Evolutionary conservation across 2,113 vertebrate species (phyloP), one percentile per base, ranked within the genome.

Genomic region (Rhipidura dahli): DNA sequence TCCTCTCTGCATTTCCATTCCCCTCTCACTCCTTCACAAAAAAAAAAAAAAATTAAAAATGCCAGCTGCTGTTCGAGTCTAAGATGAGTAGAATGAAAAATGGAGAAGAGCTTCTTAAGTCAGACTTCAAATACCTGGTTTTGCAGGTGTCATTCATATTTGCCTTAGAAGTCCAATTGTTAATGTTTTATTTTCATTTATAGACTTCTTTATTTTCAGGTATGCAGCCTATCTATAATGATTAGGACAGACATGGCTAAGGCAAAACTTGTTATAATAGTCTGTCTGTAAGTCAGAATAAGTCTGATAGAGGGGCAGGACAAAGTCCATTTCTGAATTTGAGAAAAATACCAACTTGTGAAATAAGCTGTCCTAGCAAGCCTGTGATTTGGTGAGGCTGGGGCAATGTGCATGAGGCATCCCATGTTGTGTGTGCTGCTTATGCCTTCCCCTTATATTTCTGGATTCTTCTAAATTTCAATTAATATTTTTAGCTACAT

Each of bases 151-250:
- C n/a, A 42, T 68, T 90, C 11, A 1, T 68, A 16, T 83, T 84
- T 83, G 14, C 14, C 49, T 85, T 69, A 45, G 17, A 84, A 82
- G 23, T 35, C 65, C n/a, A 50, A 0, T 35, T 71, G 53, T 64
- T 78, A 59, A 45, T 49, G 45, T 35, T 78, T 66, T 44, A 9
- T 65, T 83, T 83, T 47, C 21, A 54, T 35, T 27, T 51, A 10
- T 20, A 78, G 16, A 21, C 7, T 70, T 7, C 19, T 77, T 70
- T 84, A 27, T 76, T 77, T 83, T 94, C 42, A 88, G 24, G 23
- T 65, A 7, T 14, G 15, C 33, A 21, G 26, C 15, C 22, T 69
- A 0, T 2, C 0, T 69, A 53, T 84, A 13, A 6, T 19, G 35
- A 45, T 79, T 22, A 51, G 71, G n/a, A 33, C 31, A 72, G 39